These are phyloP conservation scores for Trachelus troglodyta DNA, from an alignment of 2,888 invertebrate genomes.

Conservation along the genomic window DNA sequence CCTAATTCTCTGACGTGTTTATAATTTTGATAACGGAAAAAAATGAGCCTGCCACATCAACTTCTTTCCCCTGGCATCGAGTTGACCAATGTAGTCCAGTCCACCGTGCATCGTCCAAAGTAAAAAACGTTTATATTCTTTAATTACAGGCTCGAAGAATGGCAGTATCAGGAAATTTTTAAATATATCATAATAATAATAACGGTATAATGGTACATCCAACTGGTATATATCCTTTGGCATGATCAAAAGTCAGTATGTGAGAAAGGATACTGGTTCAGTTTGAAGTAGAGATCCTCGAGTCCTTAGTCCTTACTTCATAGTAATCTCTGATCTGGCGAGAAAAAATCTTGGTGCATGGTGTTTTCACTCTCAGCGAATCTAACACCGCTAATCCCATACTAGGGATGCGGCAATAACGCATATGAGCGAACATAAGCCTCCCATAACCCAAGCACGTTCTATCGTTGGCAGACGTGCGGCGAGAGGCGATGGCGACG, in stretches of 20 bases:
- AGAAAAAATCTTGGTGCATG: conserved; percentile 10
- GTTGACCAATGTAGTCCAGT: not conserved
- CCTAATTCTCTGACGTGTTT: not conserved
- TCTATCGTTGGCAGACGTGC: conserved; percentile 5
- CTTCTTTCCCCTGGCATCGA: not conserved
- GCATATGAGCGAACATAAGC: conserved; percentile 14
- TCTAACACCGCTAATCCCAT: conserved; percentile 36
- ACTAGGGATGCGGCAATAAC: conserved; percentile 16
- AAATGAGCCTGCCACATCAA: not conserved
- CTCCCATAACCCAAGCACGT: conserved; percentile 7
- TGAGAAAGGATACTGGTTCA: not conserved
- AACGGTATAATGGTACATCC: not conserved
- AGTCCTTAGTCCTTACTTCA: conserved; percentile 12
- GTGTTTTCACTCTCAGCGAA: conserved; percentile 36
- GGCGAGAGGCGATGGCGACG: conserved; percentile 6
- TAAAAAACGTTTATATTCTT: not conserved
- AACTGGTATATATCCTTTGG: not conserved
- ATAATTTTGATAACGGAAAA: conserved; percentile 1
- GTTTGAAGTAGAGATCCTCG: not conserved
- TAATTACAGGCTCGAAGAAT: too few relatives aligned
- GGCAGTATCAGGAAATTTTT: too few relatives aligned
- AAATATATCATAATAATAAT: not conserved
- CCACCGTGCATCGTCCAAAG: not conserved
- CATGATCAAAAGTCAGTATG: not conserved
- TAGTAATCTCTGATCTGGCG: conserved; percentile 26